A percentile compares a stretch with the other conserved stretches of the same genome.
These are phyloP conservation scores for Rhincodon typus DNA, from an alignment of 2,797 vertebrate genomes.

Conservation along the genomic window DNA sequence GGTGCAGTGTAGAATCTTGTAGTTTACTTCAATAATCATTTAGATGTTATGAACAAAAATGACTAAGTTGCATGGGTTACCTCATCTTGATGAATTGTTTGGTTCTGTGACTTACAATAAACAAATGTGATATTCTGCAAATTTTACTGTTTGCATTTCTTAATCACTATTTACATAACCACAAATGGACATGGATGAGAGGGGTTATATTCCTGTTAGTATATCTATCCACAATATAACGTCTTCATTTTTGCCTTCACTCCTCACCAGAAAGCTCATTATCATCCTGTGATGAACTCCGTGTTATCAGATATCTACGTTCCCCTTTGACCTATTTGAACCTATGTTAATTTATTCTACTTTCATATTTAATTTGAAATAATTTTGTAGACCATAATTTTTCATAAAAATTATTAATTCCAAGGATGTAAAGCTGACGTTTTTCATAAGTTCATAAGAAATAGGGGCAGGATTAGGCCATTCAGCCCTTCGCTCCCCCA, in stretches of 20 bases:
- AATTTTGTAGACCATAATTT: neutral
- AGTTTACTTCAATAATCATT: conserved; percentile 30
- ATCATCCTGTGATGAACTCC: neutral
- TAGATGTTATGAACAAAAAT: conserved; percentile 19
- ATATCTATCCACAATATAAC: neutral
- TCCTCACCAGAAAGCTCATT: neutral
- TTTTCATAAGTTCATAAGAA: no score
- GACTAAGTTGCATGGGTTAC: conserved; percentile 5
- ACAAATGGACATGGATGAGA: neutral
- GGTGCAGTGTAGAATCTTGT: neutral
- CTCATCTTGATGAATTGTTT: conserved; percentile 30
- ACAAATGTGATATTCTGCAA: conserved; percentile 1
- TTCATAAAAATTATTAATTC: neutral
- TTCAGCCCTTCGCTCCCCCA: no score
- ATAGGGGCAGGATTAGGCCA: no score
- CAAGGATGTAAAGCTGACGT: neutral
- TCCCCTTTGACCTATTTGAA: neutral
- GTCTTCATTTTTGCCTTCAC: neutral
- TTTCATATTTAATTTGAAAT: neutral
- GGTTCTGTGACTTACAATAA: conserved; percentile 31
- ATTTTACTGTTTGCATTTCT: neutral
- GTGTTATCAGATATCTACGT: neutral
- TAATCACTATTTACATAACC: neutral
- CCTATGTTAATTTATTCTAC: neutral
- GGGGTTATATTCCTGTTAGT: neutral